Conservation (phyloP, 2,113 vertebrate species). For the Micronisus gabar region DNA sequence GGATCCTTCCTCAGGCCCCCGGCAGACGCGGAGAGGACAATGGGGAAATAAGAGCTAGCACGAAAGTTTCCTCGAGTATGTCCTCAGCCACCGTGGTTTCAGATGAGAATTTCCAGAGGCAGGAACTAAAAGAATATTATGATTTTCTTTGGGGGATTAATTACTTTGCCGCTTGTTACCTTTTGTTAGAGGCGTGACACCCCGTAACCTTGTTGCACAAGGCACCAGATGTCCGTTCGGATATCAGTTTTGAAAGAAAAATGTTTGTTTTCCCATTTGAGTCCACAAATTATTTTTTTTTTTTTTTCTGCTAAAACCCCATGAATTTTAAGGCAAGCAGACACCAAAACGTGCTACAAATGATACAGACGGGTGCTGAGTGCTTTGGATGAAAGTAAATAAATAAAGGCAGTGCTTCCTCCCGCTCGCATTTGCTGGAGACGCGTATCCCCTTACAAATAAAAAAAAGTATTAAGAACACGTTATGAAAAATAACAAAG, state of each 20-base stretch:
- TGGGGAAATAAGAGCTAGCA: slow-evolving; percentile 12
- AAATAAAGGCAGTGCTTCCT: neutral
- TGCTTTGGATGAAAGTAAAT: neutral
- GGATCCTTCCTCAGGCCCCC: slow-evolving; percentile 29
- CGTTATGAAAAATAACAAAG: slow-evolving; percentile 85
- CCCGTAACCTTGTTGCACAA: neutral
- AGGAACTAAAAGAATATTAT: slow-evolving; percentile 24
- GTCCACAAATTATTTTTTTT: neutral
- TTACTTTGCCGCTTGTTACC: slow-evolving; percentile 18
- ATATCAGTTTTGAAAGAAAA: neutral
- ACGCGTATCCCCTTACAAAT: slow-evolving; percentile 70
- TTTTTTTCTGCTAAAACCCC: neutral
- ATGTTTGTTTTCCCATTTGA: neutral
- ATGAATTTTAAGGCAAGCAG: neutral
- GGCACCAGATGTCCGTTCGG: slow-evolving; percentile 28
- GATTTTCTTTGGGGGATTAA: slow-evolving; percentile 48
- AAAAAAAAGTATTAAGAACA: slow-evolving; percentile 74
- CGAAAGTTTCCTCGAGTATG: neutral
- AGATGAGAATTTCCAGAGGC: slow-evolving; percentile 46
- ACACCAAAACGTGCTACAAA: neutral
- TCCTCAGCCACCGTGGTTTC: neutral
- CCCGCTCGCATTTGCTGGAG: slow-evolving; percentile 57
- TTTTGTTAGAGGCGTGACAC: slow-evolving; percentile 24
- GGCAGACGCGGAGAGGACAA: neutral
- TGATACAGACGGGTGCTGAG: neutral